Base-by-base conservation (phyloP, 2,797 vertebrate genomes). In the Tapirus indicus region DNA sequence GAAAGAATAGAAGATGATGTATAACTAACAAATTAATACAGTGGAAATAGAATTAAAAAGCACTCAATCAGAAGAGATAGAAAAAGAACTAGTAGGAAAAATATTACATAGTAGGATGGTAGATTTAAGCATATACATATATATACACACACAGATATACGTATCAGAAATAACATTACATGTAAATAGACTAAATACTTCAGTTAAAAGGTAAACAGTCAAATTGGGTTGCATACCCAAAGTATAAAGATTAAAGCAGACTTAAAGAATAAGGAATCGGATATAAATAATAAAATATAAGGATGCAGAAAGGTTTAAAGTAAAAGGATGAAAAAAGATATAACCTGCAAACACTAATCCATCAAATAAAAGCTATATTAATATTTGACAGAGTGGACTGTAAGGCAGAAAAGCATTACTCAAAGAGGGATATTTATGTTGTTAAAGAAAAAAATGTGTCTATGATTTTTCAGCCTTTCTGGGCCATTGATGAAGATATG, bases 11-110 rank as follows among this genome's bases (percentile, higher is more conserved):
- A 91, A 72, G 94, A 79, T 60, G 77, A n/a, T 58, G 29, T 41
- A 62, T 88, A 84, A 66, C n/a, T 77, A 89, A 58, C n/a, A 79
- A 41, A 78, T 38, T 68, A 52, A 58, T 69, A 16, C 4, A 56
- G 18, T 74, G 71, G 60, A 96, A 74, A 49, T 80, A 87, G 49
- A 89, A 82, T 66, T 88, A 32, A 71, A 83, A 87, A 68, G 49
- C 41, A 54, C 62, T 88, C 6, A 23, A 12, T 87, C 3, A 79
- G 41, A 52, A 60, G 35, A 41, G 4, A 20, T 23, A 78, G 41
- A 17, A 56, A 72, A 66, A 80, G 52, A 84, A 60, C 27, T 86
- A 25, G n/a, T 68, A 29, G 20, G 58, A 56, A 44, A 88, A 29
- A 29, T 41, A 71, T 23, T 20, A 49, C 20, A 21, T 18, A 47